Conservation (phyloP, 1,140 invertebrate genomes). For the Atta colombica region DNA sequence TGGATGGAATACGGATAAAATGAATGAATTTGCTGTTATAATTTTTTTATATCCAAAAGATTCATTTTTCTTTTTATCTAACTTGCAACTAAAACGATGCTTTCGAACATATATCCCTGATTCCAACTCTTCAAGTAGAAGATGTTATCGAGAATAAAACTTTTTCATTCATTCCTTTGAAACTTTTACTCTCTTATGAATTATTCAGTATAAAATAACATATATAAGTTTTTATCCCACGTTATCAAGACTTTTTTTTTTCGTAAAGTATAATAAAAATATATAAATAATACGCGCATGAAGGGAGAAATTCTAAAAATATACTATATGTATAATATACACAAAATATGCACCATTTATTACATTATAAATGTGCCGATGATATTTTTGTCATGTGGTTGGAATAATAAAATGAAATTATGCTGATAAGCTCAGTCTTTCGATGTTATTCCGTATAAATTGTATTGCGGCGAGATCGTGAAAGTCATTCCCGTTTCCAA, state of each 20-base stretch:
- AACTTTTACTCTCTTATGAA: conserved; percentile 32
- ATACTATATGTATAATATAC: not conserved
- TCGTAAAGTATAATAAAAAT: conserved; percentile 22
- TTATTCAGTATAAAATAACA: conserved; percentile 34
- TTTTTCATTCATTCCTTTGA: conserved; percentile 1
- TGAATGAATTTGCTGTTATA: not conserved
- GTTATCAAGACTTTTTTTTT: conserved; percentile 15
- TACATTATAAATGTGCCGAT: not conserved
- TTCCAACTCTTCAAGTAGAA: conserved; percentile 2
- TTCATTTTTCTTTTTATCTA: not conserved
- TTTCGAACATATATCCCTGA: conserved; percentile 1
- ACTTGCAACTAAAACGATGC: conserved; percentile 32
- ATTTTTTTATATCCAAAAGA: not conserved
- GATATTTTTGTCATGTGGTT: not conserved
- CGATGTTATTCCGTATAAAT: not conserved
- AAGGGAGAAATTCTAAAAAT: not conserved
- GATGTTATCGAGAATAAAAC: conserved; percentile 2
- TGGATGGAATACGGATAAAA: not conserved
- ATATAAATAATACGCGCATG: conserved; percentile 10
- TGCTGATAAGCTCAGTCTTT: not conserved
- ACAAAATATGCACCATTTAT: not conserved
- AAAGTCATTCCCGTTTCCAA: not conserved
- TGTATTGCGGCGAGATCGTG: not conserved
- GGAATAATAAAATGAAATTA: conserved; percentile 4
- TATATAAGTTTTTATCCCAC: conserved; percentile 10